These are phyloP conservation scores for Galaxias olidus DNA, from an alignment of 2,797 vertebrate species.

Conservation along the genomic window DNA sequence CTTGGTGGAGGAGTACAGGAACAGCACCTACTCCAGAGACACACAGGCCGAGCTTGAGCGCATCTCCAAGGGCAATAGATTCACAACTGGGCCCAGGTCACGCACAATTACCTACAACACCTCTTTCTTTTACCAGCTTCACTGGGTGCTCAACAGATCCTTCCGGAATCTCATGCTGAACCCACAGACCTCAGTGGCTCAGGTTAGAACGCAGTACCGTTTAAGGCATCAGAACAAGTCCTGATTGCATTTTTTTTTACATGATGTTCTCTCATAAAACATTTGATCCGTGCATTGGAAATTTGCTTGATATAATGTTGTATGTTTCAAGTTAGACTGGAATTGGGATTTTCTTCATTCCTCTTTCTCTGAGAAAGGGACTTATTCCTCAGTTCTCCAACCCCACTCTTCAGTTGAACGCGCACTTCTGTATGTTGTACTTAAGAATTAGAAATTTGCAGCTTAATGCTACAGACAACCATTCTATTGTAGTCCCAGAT, in stretches of 20 bases:
- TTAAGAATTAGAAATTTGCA: too few species aligned
- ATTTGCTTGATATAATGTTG: too few species aligned
- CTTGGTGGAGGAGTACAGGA: constrained; percentile 79
- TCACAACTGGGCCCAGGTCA: constrained; percentile 42
- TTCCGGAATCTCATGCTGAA: constrained; percentile 87
- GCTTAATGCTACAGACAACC: too few species aligned
- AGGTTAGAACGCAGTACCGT: constrained; percentile 70
- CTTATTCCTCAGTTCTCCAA: too few species aligned
- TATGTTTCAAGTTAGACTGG: too few species aligned
- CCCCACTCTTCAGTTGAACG: too few species aligned
- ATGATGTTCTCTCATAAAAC: background rate
- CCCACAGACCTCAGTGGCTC: constrained; percentile 88
- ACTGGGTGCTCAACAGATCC: constrained; percentile 85
- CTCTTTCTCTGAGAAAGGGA: too few species aligned
- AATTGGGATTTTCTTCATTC: too few species aligned
- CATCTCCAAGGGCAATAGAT: constrained; percentile 61
- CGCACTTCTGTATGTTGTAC: too few species aligned
- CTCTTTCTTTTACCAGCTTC: constrained; percentile 87
- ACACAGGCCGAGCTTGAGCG: constrained; percentile 75
- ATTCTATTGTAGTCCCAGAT: too few species aligned
- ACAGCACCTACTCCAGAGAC: constrained; percentile 73
- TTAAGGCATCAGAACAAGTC: too few species aligned
- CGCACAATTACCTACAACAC: constrained; percentile 80
- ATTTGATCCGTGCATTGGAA: too few species aligned
- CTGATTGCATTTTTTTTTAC: background rate